Evolutionary conservation across 2,888 invertebrate species (phyloP).

Genomic region (Anagyrus pseudococci): DNA sequence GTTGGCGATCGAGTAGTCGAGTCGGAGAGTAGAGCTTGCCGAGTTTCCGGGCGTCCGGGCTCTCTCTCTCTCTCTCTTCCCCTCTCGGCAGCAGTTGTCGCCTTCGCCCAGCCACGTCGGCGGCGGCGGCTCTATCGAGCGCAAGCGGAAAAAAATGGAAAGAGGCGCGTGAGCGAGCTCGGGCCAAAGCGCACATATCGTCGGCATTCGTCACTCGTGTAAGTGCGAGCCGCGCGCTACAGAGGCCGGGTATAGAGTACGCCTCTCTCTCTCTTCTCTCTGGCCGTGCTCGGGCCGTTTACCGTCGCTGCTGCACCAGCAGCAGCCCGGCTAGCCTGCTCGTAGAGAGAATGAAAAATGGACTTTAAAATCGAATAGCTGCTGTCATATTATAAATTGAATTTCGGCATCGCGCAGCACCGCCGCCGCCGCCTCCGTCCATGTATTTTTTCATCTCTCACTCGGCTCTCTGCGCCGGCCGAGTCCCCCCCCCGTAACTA

Average conservation of each 20-base stretch:
- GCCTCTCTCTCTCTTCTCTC: too few species aligned
- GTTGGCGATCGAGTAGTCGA: too few species aligned
- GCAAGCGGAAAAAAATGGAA: slow-evolving; percentile 11
- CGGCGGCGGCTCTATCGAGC: too few species aligned
- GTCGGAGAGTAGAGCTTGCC: too few species aligned
- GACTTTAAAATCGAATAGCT: slow-evolving; percentile 59
- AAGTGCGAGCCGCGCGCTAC: slow-evolving; percentile 24
- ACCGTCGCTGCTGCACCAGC: slow-evolving; percentile 20
- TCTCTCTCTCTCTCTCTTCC: too few species aligned
- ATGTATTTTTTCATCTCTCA: slow-evolving; percentile 45
- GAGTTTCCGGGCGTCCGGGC: too few species aligned
- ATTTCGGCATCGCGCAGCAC: slow-evolving; percentile 51
- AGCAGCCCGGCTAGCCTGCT: neutral
- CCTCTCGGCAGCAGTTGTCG: too few species aligned
- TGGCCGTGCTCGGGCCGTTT: neutral
- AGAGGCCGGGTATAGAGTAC: too few species aligned
- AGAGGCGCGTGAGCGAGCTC: too few species aligned
- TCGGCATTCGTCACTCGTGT: slow-evolving; percentile 39
- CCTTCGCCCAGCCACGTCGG: too few species aligned
- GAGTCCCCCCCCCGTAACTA: slow-evolving; percentile 12
- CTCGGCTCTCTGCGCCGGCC: slow-evolving; percentile 36
- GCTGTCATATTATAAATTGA: slow-evolving; percentile 60
- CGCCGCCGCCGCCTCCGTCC: too few species aligned
- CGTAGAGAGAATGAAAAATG: slow-evolving; percentile 55
- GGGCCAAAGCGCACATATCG: slow-evolving; percentile 28